A percentile compares a stretch with the other conserved stretches of the same genome.
phyloP scores from a whole-genome alignment of 2,113 vertebrate genomes.

The Lepisosteus oculatus region DNA sequence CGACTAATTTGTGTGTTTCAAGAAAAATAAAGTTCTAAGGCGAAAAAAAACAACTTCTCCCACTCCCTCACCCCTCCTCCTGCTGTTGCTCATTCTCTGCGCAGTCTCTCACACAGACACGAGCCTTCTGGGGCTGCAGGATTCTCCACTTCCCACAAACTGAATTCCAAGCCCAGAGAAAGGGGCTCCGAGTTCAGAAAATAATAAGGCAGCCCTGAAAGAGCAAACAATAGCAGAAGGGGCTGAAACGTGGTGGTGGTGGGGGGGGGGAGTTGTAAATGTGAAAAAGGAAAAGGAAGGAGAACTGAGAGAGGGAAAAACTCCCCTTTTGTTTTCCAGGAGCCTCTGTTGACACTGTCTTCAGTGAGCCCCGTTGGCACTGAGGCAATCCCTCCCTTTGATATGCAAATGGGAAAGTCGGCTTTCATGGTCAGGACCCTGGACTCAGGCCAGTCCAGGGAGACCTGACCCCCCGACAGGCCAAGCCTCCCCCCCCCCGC shows the following conservation, averaged over 20 bases:
- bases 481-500: too few relatives aligned
- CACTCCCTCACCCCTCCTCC: background rate
- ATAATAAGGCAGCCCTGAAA: too few relatives aligned
- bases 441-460: slow-evolving; percentile 56
- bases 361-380: slow-evolving; percentile 51
- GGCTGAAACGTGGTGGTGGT: background rate
- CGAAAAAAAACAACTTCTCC: background rate
- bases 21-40: too few relatives aligned
- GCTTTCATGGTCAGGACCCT: slow-evolving; percentile 69
- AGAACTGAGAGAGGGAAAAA: slow-evolving; percentile 42
- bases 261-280: background rate
- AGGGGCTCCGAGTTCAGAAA: too few relatives aligned
- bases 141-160: background rate
- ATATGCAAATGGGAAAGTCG: slow-evolving; percentile 74
- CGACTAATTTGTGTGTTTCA: too few relatives aligned
- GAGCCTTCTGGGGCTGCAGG: background rate
- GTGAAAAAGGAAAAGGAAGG: slow-evolving; percentile 14
- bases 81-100: background rate
- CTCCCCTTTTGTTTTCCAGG: slow-evolving; percentile 51
- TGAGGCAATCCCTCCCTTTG: slow-evolving; percentile 69
- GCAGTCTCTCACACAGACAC: background rate
- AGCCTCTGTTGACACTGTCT: slow-evolving; percentile 40
- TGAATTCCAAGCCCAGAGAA: background rate
- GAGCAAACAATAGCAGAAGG: background rate
- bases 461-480: too few relatives aligned